Base-by-base conservation (phyloP, 2,888 invertebrate species). In the Mycogona germanica region DNA sequence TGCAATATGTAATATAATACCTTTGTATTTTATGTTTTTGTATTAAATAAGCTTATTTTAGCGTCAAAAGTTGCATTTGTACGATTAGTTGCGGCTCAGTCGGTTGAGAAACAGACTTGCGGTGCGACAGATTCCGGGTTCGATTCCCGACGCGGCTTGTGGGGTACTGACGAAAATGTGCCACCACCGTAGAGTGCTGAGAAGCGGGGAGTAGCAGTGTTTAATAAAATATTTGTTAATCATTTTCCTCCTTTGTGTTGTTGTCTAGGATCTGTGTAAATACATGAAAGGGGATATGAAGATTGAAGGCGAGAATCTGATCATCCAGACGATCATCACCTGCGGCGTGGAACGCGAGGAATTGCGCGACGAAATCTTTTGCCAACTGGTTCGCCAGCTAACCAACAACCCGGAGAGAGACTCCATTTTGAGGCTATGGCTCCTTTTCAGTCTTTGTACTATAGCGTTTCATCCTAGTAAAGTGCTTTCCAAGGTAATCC, bases 391-490 rank as follows among this genome's bases (percentile, higher is more conserved):
- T 64, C 74, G 91, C 63, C 88, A 89, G 72, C 80, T 85, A 41
- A 92, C 87, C 14, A 88, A 87, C 62, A 92, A 91, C 67, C 91
- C 93, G 0, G 84, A 80, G 57, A 72, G 79, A 1, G 91, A 91
- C 59, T 83, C 85, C 73, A 79, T 84, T 1, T 84, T 89, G 64
- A 78, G 86, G 53, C 79, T 91, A 19, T 95, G 93, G 93, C 75
- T 91, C 37, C 71, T 95, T 1, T 75, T 95, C 46, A 91, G 91
- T 67, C 75, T 93, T 53, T 84, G 86, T 63, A 85, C 91, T 30
- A 92, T 93, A 2, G 86, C 92, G 17, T 95, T 93, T 73, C 87
- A 88, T 66, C 92, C 95, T 0, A 81, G 83, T 61, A 87, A 88
- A 70, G 75, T 84, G 0, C 75, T 89, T 7, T 79, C 81, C 65